Conservation (phyloP, 1,140 invertebrate species). For the Drosophila subpulchrella region DNA sequence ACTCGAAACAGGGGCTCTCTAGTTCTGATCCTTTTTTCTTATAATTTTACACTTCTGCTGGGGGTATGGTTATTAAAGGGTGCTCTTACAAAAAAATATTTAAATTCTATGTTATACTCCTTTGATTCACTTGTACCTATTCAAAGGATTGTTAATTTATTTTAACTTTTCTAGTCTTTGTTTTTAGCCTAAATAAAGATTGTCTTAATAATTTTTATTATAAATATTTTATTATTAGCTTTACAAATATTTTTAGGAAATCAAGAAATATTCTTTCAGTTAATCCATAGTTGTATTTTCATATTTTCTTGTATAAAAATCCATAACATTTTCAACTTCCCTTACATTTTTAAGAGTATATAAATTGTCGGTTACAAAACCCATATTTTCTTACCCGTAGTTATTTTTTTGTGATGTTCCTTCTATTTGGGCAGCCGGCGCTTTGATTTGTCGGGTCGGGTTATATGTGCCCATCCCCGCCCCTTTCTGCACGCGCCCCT, state of each 20-base stretch:
- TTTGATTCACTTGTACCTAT: neutral
- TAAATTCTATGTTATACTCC: neutral
- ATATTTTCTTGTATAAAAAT: too few species aligned
- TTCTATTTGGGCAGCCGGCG: conserved; percentile 29
- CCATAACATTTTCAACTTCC: too few species aligned
- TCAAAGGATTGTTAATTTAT: neutral
- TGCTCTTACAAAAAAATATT: conserved; percentile 8
- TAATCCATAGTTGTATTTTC: too few species aligned
- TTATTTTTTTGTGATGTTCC: conserved; percentile 11
- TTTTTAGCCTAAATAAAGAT: too few species aligned
- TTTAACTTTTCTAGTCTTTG: neutral
- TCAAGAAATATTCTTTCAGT: too few species aligned
- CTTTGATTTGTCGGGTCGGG: conserved; percentile 36
- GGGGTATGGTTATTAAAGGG: neutral
- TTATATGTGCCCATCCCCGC: neutral
- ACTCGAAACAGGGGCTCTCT: neutral
- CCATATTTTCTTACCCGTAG: neutral
- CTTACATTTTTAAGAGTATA: neutral
- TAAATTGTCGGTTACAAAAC: neutral
- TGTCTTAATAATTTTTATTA: too few species aligned
- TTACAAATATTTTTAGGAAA: too few species aligned
- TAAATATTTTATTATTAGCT: too few species aligned
- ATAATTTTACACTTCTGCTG: neutral
- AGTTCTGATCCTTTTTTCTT: conserved; percentile 19
- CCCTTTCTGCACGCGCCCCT: neutral